A percentile compares a stretch with the other conserved stretches of the same genome.
phyloP scores from a whole-genome alignment of 2,797 vertebrate genomes.

The Malacoraja senta region DNA sequence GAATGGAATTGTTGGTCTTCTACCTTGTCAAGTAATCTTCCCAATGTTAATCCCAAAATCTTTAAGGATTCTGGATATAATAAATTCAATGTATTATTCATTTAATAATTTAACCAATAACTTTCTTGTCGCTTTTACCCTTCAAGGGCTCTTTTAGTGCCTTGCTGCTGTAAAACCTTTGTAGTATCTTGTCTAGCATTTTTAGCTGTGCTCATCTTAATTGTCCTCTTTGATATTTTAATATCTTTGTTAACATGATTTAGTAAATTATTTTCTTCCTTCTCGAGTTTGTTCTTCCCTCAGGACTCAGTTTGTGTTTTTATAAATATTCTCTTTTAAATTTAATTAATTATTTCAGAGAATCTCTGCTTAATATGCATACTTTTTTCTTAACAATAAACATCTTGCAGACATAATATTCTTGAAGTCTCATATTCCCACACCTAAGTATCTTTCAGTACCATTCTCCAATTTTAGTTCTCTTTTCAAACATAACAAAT shows the following conservation, averaged over 20 bases:
- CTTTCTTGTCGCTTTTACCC: not conserved
- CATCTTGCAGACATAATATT: not conserved
- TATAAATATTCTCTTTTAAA: conserved; percentile 4
- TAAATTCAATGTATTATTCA: conserved; percentile 10
- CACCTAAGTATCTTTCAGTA: not conserved
- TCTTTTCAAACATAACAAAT: not conserved
- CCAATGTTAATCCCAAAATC: not conserved
- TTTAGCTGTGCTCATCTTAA: not conserved
- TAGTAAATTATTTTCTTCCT: conserved; percentile 3
- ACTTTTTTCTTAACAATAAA: not conserved
- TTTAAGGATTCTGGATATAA: not conserved
- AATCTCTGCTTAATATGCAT: not conserved
- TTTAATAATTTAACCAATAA: conserved; percentile 11
- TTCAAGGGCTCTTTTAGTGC: not conserved
- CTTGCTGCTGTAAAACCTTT: not conserved
- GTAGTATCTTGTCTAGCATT: not conserved
- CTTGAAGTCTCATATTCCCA: not conserved
- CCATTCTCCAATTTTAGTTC: not conserved
- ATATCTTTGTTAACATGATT: not conserved
- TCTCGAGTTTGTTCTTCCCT: not conserved
- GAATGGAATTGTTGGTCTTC: not conserved
- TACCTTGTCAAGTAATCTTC: not conserved
- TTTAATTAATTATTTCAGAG: not conserved
- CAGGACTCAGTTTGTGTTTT: not conserved
- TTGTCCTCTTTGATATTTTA: not conserved